These are phyloP conservation scores for Henricia sp. DNA, from an alignment of 53 echinoderm and acorn worm genomes.

Conservation along the genomic window DNA sequence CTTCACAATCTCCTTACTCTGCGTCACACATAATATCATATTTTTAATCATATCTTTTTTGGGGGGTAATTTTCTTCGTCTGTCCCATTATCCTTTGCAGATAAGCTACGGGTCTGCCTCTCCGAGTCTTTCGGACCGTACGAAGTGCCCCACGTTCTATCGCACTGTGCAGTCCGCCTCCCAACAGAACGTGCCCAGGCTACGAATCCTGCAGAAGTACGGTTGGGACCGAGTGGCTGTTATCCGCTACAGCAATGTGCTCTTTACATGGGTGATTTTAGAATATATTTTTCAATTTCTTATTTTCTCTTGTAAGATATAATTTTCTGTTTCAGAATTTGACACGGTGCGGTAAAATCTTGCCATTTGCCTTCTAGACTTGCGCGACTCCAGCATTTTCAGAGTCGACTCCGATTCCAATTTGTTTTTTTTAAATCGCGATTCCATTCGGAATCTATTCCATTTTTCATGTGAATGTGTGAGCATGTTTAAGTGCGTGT, in stretches of 20 bases:
- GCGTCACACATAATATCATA: neutral
- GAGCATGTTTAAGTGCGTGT: too few relatives aligned
- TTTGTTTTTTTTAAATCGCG: too few relatives aligned
- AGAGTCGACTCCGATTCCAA: too few relatives aligned
- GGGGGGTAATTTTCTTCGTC: neutral
- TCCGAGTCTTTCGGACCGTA: constrained; percentile 68
- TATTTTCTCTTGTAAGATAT: too few relatives aligned
- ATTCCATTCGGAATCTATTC: too few relatives aligned
- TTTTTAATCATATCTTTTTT: neutral
- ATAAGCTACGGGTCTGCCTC: constrained; percentile 66
- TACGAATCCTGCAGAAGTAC: constrained; percentile 57
- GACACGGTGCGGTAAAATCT: neutral
- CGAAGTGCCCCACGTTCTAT: constrained; percentile 68
- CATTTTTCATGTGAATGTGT: too few relatives aligned
- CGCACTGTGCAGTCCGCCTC: constrained; percentile 75
- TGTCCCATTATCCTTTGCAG: constrained; percentile 28
- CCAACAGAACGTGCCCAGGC: constrained; percentile 73
- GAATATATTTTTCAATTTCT: neutral
- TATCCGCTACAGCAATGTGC: constrained; percentile 68
- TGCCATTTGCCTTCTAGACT: neutral
- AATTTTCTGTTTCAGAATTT: too few relatives aligned
- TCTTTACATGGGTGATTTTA: constrained; percentile 71
- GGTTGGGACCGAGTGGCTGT: constrained; percentile 80
- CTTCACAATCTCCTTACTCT: neutral
- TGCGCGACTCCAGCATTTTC: too few relatives aligned